Conservation (phyloP, 2,113 vertebrate species). For the Catagonus wagneri region DNA sequence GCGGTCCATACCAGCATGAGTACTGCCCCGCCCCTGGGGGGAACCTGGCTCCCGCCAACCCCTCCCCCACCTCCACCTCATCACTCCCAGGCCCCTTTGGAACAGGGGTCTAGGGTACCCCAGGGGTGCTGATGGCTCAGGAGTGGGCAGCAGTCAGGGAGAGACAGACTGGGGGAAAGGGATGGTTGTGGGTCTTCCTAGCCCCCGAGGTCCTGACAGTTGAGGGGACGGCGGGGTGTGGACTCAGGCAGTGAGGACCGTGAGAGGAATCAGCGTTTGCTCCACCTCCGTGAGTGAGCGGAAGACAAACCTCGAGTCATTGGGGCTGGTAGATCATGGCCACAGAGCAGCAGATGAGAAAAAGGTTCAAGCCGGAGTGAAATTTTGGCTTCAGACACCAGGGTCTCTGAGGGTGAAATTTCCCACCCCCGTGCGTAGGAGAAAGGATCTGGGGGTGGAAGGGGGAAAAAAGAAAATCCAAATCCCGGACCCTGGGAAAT, state of each 20-base stretch:
- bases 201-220: neutral
- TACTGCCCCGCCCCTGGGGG: conserved; percentile 69
- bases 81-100: conserved; percentile 38
- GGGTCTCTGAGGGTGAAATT: neutral
- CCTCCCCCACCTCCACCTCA: conserved; percentile 43
- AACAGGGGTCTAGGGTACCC: conserved; percentile 61
- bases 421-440: neutral
- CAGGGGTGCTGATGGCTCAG: conserved; percentile 76
- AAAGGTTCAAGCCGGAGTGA: neutral
- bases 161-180: neutral
- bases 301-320: neutral
- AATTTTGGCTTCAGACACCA: neutral
- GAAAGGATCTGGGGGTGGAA: neutral
- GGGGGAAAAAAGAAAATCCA: neutral
- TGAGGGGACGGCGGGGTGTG: fast-evolving
- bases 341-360: neutral
- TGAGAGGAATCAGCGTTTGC: neutral
- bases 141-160: conserved; percentile 71
- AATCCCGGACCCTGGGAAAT: conserved; percentile 56
- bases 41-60: conserved; percentile 52
- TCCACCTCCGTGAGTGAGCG: neutral
- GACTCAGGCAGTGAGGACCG: neutral
- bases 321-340: neutral
- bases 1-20: conserved; percentile 77
- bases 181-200: neutral